phyloP scores from a whole-genome alignment of 2,888 invertebrate genomes.

The Thymelicus lineola region DNA sequence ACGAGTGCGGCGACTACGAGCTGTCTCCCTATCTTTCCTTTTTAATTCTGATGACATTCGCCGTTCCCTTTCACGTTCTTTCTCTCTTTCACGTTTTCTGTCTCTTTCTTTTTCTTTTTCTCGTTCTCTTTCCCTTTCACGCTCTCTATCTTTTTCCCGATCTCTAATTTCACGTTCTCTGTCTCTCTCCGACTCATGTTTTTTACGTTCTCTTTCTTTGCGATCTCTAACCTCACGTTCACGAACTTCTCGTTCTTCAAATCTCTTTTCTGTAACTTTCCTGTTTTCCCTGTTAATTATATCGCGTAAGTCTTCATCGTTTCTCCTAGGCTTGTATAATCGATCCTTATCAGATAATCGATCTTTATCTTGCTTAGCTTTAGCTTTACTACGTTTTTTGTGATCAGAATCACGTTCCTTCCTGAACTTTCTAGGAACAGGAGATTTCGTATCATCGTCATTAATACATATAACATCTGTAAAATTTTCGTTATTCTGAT shows the following conservation, averaged over 20 bases:
- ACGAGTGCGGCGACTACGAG: constrained; percentile 47
- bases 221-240: constrained; percentile 69
- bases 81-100: constrained; percentile 65
- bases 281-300: constrained; percentile 68
- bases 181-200: constrained; percentile 51
- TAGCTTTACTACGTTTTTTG: constrained; percentile 66
- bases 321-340: constrained; percentile 58
- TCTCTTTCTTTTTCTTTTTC: constrained; percentile 57
- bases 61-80: constrained; percentile 53
- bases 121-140: constrained; percentile 48
- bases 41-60: constrained; percentile 43
- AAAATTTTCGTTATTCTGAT: constrained; percentile 64
- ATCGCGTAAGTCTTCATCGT: constrained; percentile 75
- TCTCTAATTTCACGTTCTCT: constrained; percentile 61
- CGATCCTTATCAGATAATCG: constrained; percentile 57
- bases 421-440: constrained; percentile 69
- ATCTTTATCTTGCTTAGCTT: constrained; percentile 67
- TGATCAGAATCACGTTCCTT: constrained; percentile 58
- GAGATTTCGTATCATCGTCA: constrained; percentile 73
- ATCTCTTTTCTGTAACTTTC: constrained; percentile 63
- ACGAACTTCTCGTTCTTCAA: constrained; percentile 68
- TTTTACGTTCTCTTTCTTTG: constrained; percentile 63
- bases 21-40: constrained; percentile 50
- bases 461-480: constrained; percentile 60
- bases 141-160: constrained; percentile 54